phyloP scores from a whole-genome alignment of 2,888 invertebrate species.

The Agrotis segetum region DNA sequence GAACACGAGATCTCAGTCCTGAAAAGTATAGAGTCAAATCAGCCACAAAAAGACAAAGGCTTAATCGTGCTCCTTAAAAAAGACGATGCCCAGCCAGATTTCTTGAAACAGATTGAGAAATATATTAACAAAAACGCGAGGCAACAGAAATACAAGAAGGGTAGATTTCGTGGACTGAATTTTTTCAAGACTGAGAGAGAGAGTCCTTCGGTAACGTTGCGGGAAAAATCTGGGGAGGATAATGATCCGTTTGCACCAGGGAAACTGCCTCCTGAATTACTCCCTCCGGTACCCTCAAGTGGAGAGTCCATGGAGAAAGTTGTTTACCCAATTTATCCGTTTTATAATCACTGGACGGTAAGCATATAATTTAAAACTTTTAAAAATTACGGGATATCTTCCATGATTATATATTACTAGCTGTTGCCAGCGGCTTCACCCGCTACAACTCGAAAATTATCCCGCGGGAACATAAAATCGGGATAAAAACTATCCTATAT shows the following conservation, averaged over 20 bases:
- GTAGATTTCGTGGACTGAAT: conserved; percentile 2
- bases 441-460: no score
- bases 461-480: no score
- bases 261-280: neutral
- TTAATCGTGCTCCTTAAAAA: conserved; percentile 31
- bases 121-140: neutral
- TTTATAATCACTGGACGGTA: conserved; percentile 79
- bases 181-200: neutral
- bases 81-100: neutral
- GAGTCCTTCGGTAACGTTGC: neutral
- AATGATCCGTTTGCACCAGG: conserved; percentile 37
- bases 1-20: conserved; percentile 24
- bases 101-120: conserved; percentile 17
- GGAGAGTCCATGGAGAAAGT: neutral
- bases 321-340: conserved; percentile 54
- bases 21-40: conserved; percentile 20
- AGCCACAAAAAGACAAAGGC: conserved; percentile 9
- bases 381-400: no score
- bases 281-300: accelerated
- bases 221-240: conserved; percentile 31
- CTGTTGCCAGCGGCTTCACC: no score
- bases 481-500: no score
- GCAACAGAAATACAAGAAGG: neutral
- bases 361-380: no score
- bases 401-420: no score